These are phyloP conservation scores for Drosophila greeni DNA, from an alignment of 2,888 invertebrate genomes.

Conservation along the genomic window DNA sequence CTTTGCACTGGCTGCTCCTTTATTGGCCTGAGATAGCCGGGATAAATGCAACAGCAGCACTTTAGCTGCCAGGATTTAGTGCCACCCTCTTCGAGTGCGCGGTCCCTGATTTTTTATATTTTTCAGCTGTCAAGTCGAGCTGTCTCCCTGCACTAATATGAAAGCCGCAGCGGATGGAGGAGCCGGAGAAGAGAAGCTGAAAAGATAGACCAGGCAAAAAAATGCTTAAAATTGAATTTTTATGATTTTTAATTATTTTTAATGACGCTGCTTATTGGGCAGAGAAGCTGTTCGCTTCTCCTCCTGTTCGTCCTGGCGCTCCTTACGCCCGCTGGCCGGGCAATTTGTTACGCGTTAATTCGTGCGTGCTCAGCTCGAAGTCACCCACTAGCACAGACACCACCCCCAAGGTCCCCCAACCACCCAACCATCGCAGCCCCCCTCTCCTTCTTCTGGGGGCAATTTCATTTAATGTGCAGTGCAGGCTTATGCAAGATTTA, in stretches of 20 bases:
- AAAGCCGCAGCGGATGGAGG: conserved; percentile 20
- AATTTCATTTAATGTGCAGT: conserved; percentile 73
- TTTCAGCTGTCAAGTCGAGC: conserved; percentile 58
- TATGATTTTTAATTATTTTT: conserved; percentile 77
- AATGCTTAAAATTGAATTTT: conserved; percentile 75
- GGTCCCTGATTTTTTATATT: conserved; percentile 45
- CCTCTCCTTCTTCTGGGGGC: conserved; percentile 44
- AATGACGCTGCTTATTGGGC: conserved; percentile 74
- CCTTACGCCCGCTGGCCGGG: conserved; percentile 53
- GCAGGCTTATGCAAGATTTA: conserved; percentile 74
- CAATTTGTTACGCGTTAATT: conserved; percentile 74
- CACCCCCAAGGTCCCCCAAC: conserved; percentile 4
- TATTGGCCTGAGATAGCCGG: conserved; percentile 59
- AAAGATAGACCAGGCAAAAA: conserved; percentile 26
- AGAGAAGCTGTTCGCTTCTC: conserved; percentile 23
- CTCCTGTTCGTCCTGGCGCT: background rate
- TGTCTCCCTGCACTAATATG: conserved; percentile 48
- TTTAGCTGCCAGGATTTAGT: conserved; percentile 51
- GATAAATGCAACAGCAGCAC: conserved; percentile 65
- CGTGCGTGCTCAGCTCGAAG: conserved; percentile 71
- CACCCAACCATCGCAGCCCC: background rate
- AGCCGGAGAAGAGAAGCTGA: background rate
- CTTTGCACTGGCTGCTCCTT: conserved; percentile 43
- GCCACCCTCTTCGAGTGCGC: conserved; percentile 5
- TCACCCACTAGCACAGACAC: conserved; percentile 29